Evolutionary conservation across 2,113 vertebrate species (phyloP).

Genomic region (Leucosticte australis): DNA sequence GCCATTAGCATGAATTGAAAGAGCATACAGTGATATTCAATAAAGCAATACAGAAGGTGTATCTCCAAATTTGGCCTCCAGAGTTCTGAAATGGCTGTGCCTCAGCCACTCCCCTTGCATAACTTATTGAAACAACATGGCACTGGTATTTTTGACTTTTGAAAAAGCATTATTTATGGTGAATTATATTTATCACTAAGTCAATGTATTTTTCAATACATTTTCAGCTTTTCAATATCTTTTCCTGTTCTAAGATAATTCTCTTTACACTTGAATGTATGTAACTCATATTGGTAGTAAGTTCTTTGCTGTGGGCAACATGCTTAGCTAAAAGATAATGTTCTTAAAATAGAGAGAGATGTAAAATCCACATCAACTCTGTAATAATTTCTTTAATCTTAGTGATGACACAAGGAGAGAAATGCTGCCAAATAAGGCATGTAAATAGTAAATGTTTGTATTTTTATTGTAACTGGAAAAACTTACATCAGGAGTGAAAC

Average conservation of each 20-base stretch:
- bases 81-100: not conserved
- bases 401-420: not conserved
- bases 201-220: not conserved
- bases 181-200: not conserved
- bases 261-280: not conserved
- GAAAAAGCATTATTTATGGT: not conserved
- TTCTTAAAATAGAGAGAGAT: not conserved
- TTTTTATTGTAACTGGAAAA: not conserved
- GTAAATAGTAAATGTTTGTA: not conserved
- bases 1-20: not conserved
- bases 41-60: not conserved
- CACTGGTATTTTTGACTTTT: not conserved
- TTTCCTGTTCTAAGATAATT: not conserved
- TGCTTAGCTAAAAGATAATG: not conserved
- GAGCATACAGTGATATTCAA: not conserved
- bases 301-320: not conserved
- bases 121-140: not conserved
- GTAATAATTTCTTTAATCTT: not conserved
- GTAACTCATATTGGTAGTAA: not conserved
- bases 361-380: not conserved
- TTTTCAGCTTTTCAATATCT: not conserved
- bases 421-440: not conserved
- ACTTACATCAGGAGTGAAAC: not conserved
- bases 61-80: not conserved
- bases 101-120: not conserved